Base-by-base conservation (phyloP, 1,140 invertebrate species). In the Neodiprion lecontei region DNA sequence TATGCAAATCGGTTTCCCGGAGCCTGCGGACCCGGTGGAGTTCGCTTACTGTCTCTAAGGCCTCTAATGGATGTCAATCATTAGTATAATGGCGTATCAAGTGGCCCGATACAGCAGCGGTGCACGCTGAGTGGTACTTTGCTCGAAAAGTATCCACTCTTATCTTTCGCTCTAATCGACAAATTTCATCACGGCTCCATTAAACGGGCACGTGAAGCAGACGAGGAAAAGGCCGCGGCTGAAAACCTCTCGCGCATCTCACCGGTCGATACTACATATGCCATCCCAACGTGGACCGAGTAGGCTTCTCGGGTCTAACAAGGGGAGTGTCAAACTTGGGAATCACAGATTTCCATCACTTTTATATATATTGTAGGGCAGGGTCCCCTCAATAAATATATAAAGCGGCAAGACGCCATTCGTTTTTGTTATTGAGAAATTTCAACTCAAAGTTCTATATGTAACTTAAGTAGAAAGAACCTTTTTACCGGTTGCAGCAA, bases 11-110 rank as follows among this genome's bases (percentile, higher is more conserved):
- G 9, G 14, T 72, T 67, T 67, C 50, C 68, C 75, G 67, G 66
- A 48, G 23, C 21, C 21, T 67, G 40, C 28, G 49, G 14, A 65
- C 47, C 48, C 17, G 11, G 11, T 72, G 14, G 28, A 53, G 50
- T 61, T 69, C 28, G 48, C 11, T 72, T 61, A 17, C 4, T 61
- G 11, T 14, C 50, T 72, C 28, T 28, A 17, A 40, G 61, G 61
- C 48, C 74, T 73, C 67, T 78, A 78, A 78, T 78, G 77, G 77
- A 78, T 66, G 77, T 76, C 73, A 75, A 78, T 78, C 75, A 78
- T 78, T 76, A 77, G 71, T 40, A 40, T 77, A 75, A 77, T 75
- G 74, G 70, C 74, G 69, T 71, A 48, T 75, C 73, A 48, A 69
- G 72, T 77, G 71, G 61, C 72, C 53, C 28, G 53, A 61, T 61